Conservation (phyloP, 2,888 invertebrate species). For the Drosophila eohydei region DNA sequence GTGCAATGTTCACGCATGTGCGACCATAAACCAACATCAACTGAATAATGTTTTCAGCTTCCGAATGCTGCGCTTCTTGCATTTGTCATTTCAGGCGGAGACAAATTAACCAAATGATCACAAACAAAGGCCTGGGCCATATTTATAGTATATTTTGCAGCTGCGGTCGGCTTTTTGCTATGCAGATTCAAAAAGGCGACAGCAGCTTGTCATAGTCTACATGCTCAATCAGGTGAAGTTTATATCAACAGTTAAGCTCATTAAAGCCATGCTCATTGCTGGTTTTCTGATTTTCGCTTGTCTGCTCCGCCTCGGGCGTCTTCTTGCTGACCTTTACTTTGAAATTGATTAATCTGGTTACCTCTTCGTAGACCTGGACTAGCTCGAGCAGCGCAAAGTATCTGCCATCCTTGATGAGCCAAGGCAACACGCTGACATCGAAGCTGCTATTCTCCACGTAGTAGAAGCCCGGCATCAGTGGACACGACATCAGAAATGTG, state of each 20-base stretch:
- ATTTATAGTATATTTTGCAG: background rate
- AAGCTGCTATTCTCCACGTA: constrained; percentile 51
- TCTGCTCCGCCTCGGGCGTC: background rate
- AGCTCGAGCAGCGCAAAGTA: constrained; percentile 71
- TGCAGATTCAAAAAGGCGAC: too few relatives aligned
- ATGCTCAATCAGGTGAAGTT: background rate
- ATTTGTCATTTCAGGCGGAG: constrained; percentile 5
- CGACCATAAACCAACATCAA: background rate
- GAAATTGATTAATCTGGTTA: constrained; percentile 64
- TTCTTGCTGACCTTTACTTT: constrained; percentile 49
- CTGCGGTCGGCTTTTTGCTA: background rate
- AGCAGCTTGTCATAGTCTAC: background rate
- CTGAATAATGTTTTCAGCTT: constrained; percentile 16
- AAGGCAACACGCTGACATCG: constrained; percentile 45
- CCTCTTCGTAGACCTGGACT: constrained; percentile 76
- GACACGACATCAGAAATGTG: constrained; percentile 74
- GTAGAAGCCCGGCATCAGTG: constrained; percentile 76
- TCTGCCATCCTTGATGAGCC: constrained; percentile 56
- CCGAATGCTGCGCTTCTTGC: background rate
- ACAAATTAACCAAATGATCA: constrained; percentile 4
- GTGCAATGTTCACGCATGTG: constrained; percentile 24
- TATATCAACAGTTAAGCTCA: background rate
- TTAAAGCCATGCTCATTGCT: background rate
- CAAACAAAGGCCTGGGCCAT: background rate
- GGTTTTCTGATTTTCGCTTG: background rate